These are phyloP conservation scores for Apoda limacodes DNA, from an alignment of 2,888 invertebrate species.

Conservation along the genomic window DNA sequence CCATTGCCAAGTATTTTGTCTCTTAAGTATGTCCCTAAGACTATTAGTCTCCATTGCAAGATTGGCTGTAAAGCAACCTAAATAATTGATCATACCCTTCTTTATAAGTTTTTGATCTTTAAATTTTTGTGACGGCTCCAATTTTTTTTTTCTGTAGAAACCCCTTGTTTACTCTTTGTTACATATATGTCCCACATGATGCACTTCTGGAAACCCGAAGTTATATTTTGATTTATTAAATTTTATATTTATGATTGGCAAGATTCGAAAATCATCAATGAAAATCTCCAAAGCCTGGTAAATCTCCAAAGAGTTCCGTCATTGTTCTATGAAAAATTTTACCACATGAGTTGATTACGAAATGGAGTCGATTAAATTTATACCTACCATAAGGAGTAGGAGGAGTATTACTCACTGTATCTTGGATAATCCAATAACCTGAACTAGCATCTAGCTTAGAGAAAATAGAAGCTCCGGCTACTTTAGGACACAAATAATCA, in stretches of 20 bases:
- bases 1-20: slow-evolving; percentile 15
- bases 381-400: slow-evolving; percentile 14
- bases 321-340: slow-evolving; percentile 17
- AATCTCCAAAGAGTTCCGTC: neutral
- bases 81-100: slow-evolving; percentile 22
- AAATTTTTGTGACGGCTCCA: too few relatives aligned
- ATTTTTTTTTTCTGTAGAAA: too few relatives aligned
- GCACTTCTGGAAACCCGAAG: slow-evolving; percentile 9
- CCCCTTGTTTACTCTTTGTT: too few relatives aligned
- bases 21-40: slow-evolving; percentile 16
- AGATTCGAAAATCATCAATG: slow-evolving; percentile 11
- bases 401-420: slow-evolving; percentile 7
- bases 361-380: slow-evolving; percentile 16
- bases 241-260: slow-evolving; percentile 11
- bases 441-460: slow-evolving; percentile 13
- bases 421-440: slow-evolving; percentile 14
- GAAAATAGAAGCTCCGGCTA: slow-evolving; percentile 6
- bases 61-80: slow-evolving; percentile 11
- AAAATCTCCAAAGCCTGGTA: neutral
- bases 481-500: slow-evolving; percentile 9
- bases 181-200: slow-evolving; percentile 11
- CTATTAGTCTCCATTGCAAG: slow-evolving; percentile 15
- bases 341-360: slow-evolving; percentile 15
- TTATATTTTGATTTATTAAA: slow-evolving; percentile 15
- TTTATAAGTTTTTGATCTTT: too few relatives aligned